Base-by-base conservation (phyloP, 2,888 invertebrate genomes). In the Mythimna loreyi region DNA sequence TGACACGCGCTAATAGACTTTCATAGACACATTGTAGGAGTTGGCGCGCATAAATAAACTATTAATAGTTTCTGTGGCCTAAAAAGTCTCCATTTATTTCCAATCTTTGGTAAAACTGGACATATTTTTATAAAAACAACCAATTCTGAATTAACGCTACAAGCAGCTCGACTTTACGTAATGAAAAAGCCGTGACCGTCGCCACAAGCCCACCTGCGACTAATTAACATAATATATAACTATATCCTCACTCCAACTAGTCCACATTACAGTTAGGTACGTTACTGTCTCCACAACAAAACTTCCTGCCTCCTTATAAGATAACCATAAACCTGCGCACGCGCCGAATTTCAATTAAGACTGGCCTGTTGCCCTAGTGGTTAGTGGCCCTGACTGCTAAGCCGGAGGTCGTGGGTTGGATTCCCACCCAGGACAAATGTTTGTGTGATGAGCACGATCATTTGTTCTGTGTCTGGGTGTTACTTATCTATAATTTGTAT, bases 181-280 rank as follows among this genome's bases (percentile, higher is more conserved):
- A 62, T 21, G 25, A 73, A 74, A 75, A 66, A 33, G 13, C 60
- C 55, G 59, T 52, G 23, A 47, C 58, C 21, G 52, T 57, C 64
- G 53, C 70, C 49, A 66, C 25, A 11, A 40, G 45, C 56, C 28
- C 84, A 84, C 85, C 82, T 82, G 84, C 72, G 59, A 19, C 45
- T 77, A 63, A 79, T 84, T 72, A 77, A 72, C 82, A 84, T 84
- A 79, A 84, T 72, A 72, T 66, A 84, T 82, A 69, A 55, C 67
- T 47, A 84, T 75, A 82, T 80, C 83, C 85, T 75, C 57, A 70
- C 53, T 52, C 45, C 56, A 80, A 78, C 83, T 78, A 81, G 81
- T 75, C 78, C 79, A 75, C 78, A 72, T 66, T 58, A 86, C 91
- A 85, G 91, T 92, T 92, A n/a, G n/a, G n/a, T n/a, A 91, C 79